phyloP scores from a whole-genome alignment of 92 coral and sea anemone genomes.

The Blastomussa wellsi region DNA sequence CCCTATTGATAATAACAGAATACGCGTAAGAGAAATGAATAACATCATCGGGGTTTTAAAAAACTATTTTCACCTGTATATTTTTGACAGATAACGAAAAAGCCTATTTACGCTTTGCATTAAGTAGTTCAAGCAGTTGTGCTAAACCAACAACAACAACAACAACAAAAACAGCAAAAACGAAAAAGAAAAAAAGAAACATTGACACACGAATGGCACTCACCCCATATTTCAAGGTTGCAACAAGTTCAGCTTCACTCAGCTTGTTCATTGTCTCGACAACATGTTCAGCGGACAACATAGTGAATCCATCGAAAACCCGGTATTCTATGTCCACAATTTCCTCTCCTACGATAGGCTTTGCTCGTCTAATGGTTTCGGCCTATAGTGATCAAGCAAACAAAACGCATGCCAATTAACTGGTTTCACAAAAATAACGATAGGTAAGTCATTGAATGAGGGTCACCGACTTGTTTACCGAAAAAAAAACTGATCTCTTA shows the following conservation, averaged over 20 bases:
- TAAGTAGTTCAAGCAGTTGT: too few species aligned
- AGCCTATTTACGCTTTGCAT: not conserved
- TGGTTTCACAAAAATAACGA: not conserved
- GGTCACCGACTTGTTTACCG: not conserved
- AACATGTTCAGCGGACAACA: conserved; percentile 56
- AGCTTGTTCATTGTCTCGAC: conserved; percentile 45
- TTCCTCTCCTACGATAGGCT: conserved; percentile 56
- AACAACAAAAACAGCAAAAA: not conserved
- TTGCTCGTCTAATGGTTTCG: conserved; percentile 47
- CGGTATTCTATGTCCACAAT: conserved; percentile 56
- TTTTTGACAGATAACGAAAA: too few species aligned
- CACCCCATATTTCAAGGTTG: conserved; percentile 44
- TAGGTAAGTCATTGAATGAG: not conserved
- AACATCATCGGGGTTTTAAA: not conserved
- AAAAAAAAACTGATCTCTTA: too few species aligned
- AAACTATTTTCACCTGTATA: too few species aligned
- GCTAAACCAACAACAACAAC: too few species aligned
- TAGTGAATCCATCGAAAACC: conserved; percentile 41
- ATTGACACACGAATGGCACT: not conserved
- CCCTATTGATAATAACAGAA: too few species aligned
- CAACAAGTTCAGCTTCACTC: conserved; percentile 46
- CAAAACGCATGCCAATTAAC: not conserved
- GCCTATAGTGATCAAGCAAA: conserved; percentile 29
- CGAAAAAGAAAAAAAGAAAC: not conserved
- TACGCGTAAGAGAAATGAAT: too few species aligned